Evolutionary conservation across 2,888 invertebrate genomes (phyloP).

Genomic region (Beris morrisii): DNA sequence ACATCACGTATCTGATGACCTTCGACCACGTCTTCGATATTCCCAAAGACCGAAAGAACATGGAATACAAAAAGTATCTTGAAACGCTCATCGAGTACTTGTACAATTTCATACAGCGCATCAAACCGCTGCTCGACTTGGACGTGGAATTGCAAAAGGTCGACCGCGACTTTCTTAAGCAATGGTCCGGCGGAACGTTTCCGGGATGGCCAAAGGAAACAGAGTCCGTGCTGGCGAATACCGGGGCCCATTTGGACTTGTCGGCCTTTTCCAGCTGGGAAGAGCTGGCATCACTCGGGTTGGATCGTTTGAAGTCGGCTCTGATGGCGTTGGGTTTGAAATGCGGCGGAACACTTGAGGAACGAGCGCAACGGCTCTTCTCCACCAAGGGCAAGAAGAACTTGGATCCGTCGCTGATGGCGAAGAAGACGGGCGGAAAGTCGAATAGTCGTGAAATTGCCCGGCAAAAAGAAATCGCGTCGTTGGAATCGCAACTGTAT

Average conservation of each 20-base stretch:
- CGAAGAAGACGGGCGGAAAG: constrained; percentile 76
- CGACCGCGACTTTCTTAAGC: constrained; percentile 76
- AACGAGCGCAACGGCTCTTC: constrained; percentile 94
- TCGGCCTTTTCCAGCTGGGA: constrained; percentile 97
- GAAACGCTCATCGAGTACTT: constrained; percentile 82
- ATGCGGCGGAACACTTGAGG: constrained; percentile 97
- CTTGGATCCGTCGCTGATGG: constrained; percentile 86
- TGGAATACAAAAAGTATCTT: constrained; percentile 84
- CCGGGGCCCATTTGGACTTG: constrained; percentile 96
- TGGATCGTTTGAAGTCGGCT: constrained; percentile 96
- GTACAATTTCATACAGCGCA: constrained; percentile 76
- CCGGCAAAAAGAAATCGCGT: constrained; percentile 84
- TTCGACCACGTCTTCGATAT: constrained; percentile 97
- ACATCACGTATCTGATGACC: constrained; percentile 89
- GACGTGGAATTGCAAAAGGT: constrained; percentile 77
- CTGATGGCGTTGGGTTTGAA: constrained; percentile 95
- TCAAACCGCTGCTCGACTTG: constrained; percentile 84
- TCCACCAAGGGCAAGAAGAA: constrained; percentile 94
- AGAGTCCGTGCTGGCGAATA: constrained; percentile 87
- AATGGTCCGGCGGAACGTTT: constrained; percentile 88
- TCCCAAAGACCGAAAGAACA: constrained; percentile 86
- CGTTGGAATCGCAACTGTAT: constrained; percentile 88
- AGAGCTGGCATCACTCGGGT: constrained; percentile 93
- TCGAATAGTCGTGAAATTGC: constrained; percentile 59
- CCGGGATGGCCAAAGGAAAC: constrained; percentile 98